These are phyloP conservation scores for Empidonax traillii DNA, from an alignment of 2,113 vertebrate species.

Conservation along the genomic window DNA sequence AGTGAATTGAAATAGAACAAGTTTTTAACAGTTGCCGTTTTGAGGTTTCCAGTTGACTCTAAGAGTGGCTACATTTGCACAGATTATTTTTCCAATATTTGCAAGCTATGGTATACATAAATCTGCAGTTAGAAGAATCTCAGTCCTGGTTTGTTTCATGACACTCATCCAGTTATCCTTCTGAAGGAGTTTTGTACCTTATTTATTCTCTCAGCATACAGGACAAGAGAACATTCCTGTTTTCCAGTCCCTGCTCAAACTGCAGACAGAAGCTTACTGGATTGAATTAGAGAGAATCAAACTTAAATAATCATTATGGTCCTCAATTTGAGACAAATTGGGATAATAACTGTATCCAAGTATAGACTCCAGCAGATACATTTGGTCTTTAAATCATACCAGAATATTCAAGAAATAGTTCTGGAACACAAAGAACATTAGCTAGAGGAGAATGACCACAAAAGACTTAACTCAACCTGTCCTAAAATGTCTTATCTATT, in stretches of 20 bases:
- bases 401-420: background rate
- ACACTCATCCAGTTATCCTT: background rate
- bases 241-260: background rate
- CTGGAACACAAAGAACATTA: background rate
- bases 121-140: background rate
- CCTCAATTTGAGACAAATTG: background rate
- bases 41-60: background rate
- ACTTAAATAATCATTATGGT: background rate
- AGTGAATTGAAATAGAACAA: background rate
- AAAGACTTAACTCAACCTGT: background rate
- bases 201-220: background rate
- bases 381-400: background rate
- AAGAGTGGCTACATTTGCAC: background rate
- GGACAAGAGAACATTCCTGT: background rate
- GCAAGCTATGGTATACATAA: background rate
- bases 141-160: background rate
- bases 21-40: background rate
- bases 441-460: background rate
- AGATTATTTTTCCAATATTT: background rate
- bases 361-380: background rate
- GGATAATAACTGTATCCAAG: background rate
- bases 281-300: constrained; percentile 33
- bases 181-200: background rate
- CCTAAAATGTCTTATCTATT: background rate
- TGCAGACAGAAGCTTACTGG: background rate